Conservation (phyloP, 2,797 vertebrate species). For the Cyclopterus lumpus region DNA sequence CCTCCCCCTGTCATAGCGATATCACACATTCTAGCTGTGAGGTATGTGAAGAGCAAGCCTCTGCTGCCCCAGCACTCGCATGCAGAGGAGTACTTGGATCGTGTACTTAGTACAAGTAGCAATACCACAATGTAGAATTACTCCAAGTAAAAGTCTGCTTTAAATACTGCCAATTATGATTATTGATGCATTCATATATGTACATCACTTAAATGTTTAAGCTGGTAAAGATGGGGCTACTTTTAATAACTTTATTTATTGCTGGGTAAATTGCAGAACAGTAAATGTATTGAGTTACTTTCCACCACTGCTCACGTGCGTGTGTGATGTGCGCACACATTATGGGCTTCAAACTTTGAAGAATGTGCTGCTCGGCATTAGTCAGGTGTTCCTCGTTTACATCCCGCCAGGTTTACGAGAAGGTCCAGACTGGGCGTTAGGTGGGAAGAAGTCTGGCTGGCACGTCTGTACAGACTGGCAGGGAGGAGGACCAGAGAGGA, state of each 20-base stretch:
- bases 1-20: background rate
- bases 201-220: too few relatives aligned
- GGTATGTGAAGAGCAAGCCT: slow-evolving; percentile 26
- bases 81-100: too few relatives aligned
- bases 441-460: slow-evolving; percentile 38
- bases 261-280: background rate
- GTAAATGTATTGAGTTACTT: background rate
- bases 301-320: background rate
- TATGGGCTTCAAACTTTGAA: background rate
- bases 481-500: slow-evolving; percentile 46
- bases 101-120: too few relatives aligned
- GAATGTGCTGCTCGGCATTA: slow-evolving; percentile 10
- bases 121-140: too few relatives aligned
- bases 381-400: slow-evolving; percentile 31
- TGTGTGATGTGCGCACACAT: background rate
- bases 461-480: slow-evolving; percentile 27
- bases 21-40: slow-evolving; percentile 27
- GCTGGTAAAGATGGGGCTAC: too few relatives aligned
- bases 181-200: too few relatives aligned
- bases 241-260: background rate
- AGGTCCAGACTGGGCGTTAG: slow-evolving; percentile 27
- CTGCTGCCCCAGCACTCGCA: background rate
- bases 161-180: too few relatives aligned
- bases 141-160: too few relatives aligned
- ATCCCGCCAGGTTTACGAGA: slow-evolving; percentile 1